A percentile compares a stretch with the other conserved stretches of the same genome.
Conservation (phyloP, 92 coral and sea anemone genomes). For the Nematostella vectensis region DNA sequence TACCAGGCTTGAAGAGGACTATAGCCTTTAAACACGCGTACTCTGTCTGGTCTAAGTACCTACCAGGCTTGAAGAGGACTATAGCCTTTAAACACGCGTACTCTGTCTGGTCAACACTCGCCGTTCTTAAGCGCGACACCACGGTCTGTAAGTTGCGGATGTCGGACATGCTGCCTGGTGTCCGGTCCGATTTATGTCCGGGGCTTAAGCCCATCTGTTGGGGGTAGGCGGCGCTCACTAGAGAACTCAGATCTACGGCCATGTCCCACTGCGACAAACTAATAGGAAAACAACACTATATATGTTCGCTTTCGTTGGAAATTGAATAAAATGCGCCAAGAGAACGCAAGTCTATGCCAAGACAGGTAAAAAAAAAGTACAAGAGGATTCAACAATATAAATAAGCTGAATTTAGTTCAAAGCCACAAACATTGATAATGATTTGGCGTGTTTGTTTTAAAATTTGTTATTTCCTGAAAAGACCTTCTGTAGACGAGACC, state of each 20-base stretch:
- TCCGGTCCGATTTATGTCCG: slow-evolving; percentile 30
- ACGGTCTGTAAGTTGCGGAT: slow-evolving; percentile 66
- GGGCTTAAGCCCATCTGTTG: slow-evolving; percentile 32
- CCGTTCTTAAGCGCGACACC: slow-evolving; percentile 69
- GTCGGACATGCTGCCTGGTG: slow-evolving; percentile 63
- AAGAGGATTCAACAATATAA: no score
- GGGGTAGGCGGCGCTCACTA: slow-evolving; percentile 50
- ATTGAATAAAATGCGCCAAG: not conserved
- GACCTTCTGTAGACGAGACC: no score
- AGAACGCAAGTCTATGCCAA: not conserved
- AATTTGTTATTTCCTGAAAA: no score
- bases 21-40: no score
- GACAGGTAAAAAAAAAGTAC: no score
- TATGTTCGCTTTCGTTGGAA: not conserved
- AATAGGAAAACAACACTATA: not conserved
- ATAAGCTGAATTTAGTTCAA: no score
- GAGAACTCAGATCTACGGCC: slow-evolving; percentile 70
- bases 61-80: slow-evolving; percentile 93
- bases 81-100: slow-evolving; percentile 94
- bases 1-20: no score
- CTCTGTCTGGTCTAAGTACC: slow-evolving; percentile 86
- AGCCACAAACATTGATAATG: no score
- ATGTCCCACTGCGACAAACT: slow-evolving; percentile 93
- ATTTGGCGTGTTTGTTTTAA: no score
- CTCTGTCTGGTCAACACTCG: slow-evolving; percentile 86